phyloP scores from a whole-genome alignment of 1,140 invertebrate genomes.

The Adoxophyes honmai region DNA sequence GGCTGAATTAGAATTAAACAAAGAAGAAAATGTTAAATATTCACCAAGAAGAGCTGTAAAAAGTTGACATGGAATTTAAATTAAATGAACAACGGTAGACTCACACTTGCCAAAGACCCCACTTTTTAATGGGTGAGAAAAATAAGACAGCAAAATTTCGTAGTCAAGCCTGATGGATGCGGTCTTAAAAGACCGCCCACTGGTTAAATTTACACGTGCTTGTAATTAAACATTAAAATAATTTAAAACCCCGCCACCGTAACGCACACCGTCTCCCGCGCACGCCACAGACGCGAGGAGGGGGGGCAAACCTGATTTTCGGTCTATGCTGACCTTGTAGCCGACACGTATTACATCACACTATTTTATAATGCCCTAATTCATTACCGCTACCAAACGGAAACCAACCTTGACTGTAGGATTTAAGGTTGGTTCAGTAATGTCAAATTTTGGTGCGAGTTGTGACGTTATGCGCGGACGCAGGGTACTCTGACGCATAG shows the following conservation, averaged over 20 bases:
- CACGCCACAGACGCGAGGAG: constrained; percentile 18
- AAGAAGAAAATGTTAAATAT: too few species aligned
- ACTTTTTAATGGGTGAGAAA: too few species aligned
- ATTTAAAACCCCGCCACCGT: constrained; percentile 17
- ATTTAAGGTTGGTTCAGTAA: constrained; percentile 25
- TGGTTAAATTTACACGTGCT: too few species aligned
- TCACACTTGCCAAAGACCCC: too few species aligned
- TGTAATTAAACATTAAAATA: neutral
- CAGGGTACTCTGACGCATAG: constrained; percentile 34
- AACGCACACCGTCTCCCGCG: constrained; percentile 43
- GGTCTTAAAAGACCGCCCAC: too few species aligned
- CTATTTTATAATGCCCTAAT: constrained; percentile 62
- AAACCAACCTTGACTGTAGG: constrained; percentile 18
- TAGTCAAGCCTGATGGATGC: too few species aligned
- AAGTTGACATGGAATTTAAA: too few species aligned
- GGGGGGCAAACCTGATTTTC: constrained; percentile 70
- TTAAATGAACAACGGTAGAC: too few species aligned
- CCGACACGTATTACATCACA: constrained; percentile 70
- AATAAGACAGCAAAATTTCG: too few species aligned
- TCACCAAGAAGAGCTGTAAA: too few species aligned
- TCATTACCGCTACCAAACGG: constrained; percentile 20
- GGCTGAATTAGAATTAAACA: too few species aligned
- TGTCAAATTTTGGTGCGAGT: neutral
- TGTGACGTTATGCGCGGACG: constrained; percentile 21
- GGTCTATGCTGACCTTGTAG: constrained; percentile 73